These are phyloP conservation scores for Meles meles DNA, from an alignment of 2,113 vertebrate species.

Conservation along the genomic window DNA sequence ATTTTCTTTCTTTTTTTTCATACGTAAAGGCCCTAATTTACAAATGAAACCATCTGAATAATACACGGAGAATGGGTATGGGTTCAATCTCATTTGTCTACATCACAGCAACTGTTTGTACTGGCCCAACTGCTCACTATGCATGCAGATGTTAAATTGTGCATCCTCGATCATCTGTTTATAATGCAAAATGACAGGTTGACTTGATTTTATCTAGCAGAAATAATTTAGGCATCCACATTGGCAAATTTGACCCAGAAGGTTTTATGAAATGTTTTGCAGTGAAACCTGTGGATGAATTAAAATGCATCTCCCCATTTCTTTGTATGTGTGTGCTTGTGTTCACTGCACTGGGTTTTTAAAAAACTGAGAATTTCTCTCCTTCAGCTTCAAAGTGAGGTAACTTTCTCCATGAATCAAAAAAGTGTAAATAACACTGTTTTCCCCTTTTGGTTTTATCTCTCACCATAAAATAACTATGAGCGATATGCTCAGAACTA, in stretches of 20 bases:
- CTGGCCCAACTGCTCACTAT: background rate
- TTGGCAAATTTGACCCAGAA: constrained; percentile 43
- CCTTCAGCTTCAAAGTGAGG: background rate
- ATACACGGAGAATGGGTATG: background rate
- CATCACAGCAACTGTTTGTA: background rate
- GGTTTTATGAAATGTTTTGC: constrained; percentile 37
- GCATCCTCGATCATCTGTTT: background rate
- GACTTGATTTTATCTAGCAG: constrained; percentile 52
- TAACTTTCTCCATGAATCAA: constrained; percentile 23
- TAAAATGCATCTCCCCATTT: constrained; percentile 21
- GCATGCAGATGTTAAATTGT: constrained; percentile 42
- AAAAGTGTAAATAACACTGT: constrained; percentile 18
- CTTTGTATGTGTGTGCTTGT: background rate
- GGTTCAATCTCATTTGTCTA: constrained; percentile 14
- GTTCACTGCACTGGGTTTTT: background rate
- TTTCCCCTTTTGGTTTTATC: constrained; percentile 26
- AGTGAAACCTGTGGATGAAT: constrained; percentile 11
- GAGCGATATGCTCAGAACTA: background rate
- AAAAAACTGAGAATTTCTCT: background rate
- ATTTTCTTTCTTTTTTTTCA: background rate
- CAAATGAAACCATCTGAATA: constrained; percentile 27
- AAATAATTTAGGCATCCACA: constrained; percentile 18
- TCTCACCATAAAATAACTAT: background rate
- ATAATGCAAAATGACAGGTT: constrained; percentile 59
- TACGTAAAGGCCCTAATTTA: background rate